Base-by-base conservation (phyloP, 1,140 invertebrate genomes). In the Wiebesia pumilae region DNA sequence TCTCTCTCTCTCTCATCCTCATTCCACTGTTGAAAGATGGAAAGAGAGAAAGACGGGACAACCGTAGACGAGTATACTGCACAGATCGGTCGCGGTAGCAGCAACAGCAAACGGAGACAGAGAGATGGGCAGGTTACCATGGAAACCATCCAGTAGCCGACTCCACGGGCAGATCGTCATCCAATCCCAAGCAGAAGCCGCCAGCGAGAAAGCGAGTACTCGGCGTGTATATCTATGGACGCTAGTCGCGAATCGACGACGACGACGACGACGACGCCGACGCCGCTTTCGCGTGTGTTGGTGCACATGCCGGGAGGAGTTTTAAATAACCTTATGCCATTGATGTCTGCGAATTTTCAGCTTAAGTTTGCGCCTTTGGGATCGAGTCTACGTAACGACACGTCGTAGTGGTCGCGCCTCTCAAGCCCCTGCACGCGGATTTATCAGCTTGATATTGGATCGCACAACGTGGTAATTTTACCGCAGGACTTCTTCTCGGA, bases 101-200 rank as follows among this genome's bases (percentile, higher is more conserved):
- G 38, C 71, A 75, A 75, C 40, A 75, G 71, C 71, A 75, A 81
- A 33, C 83, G 79, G 78, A 81, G 65, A 88, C 88, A 81, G 78
- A 12, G 47, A 67, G 24, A 82, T 79, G 81, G 78, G 73, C 86
- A 87, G 85, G 90, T 91, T 89, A 88, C 90, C 90, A 90, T 91
- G 89, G 90, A 86, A 84, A 91, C 90, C 38, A 85, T 88, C 85
- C 87, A 88, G 88, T 87, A 88, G 62, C 86, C 87, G 65, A 87
- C 78, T 82, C 78, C 78, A 62, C 65, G 65, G 62, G 40, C 58
- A 86, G 51, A 81, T 83, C 85, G 80, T 82, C 85, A 86, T 86
- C 85, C 85, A 86, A 86, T 86, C 85, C 85, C 80, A 83, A 86
- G 81, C 43, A 73, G 67, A 81, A 81, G 58, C 80, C 62, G 84